phyloP scores from a whole-genome alignment of 2,888 invertebrate species.

The Hirtodrosophila trivittata region DNA sequence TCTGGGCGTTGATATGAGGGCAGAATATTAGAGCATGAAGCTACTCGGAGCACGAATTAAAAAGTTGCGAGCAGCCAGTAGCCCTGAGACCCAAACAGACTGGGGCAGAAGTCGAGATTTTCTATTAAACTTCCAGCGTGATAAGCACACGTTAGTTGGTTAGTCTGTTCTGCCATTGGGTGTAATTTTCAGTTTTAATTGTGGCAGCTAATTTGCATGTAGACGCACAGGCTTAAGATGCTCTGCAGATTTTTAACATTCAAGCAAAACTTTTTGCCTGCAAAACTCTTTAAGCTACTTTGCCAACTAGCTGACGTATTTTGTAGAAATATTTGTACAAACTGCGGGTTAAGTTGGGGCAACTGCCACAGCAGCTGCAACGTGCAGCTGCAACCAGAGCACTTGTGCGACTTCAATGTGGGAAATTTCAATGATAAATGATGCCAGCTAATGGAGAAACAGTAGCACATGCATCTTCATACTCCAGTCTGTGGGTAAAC shows the following conservation, averaged over 20 bases:
- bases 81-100: background rate
- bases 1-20: slow-evolving; percentile 39
- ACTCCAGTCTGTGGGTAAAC: background rate
- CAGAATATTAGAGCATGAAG: slow-evolving; percentile 70
- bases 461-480: slow-evolving; percentile 3
- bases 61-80: slow-evolving; percentile 25
- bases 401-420: background rate
- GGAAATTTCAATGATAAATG: slow-evolving; percentile 28
- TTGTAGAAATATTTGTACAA: slow-evolving; percentile 23
- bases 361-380: background rate
- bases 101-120: background rate
- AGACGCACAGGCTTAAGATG: slow-evolving; percentile 22
- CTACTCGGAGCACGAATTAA: slow-evolving; percentile 53
- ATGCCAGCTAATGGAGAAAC: slow-evolving; percentile 3
- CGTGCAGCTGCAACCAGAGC: background rate
- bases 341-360: slow-evolving; percentile 6
- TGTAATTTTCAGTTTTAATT: slow-evolving; percentile 40
- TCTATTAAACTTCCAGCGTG: slow-evolving; percentile 27
- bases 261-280: background rate
- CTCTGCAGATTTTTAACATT: slow-evolving; percentile 42
- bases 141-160: slow-evolving; percentile 40
- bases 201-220: slow-evolving; percentile 61
- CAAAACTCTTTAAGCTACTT: background rate
- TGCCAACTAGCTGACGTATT: slow-evolving; percentile 5
- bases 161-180: slow-evolving; percentile 24